Base-by-base conservation (phyloP, 2,888 invertebrate genomes). In the Orgyia antiqua region DNA sequence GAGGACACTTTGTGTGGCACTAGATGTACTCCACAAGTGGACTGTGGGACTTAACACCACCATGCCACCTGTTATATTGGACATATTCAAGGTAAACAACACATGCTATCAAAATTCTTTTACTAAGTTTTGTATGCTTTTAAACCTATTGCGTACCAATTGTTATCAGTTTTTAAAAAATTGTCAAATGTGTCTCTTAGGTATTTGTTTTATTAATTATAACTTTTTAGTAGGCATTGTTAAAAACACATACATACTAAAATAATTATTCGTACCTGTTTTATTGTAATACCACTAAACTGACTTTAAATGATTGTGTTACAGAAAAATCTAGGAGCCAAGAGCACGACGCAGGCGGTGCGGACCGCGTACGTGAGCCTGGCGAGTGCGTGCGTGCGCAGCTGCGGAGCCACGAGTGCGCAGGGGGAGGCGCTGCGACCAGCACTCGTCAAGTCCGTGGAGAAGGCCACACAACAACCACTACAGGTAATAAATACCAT, bases 21-120 rank as follows among this genome's bases (percentile, higher is more conserved):
- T 97, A 12, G 92, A 94, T 55, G 92, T 93, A 90, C 89, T 97
- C 72, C 88, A 92, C 4, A 69, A 91, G 12, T 98, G 97, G 98
- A 90, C 92, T 28, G 61, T 71, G 9, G 90, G 37, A 6, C 51
- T 59, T 5, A 15, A 20, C 7, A 32, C 24, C 42, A 77, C 78
- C 8, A 30, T 61, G 45, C 59, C 60, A 0, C 44, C 46, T 9
- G 31, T 27, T 1, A 33, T 68, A 24, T 38, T 62, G 1, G 51
- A 64, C 7, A 52, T 67, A 18, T 68, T 58, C 43, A 60, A 63
- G 60, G 70, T 72, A 19, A 4, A 13, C 7, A n/a, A 24, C 6
- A n/a, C n/a, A n/a, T n/a, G n/a, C 17, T 5, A 7, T 17, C 17
- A n/a, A n/a, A n/a, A n/a, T n/a, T n/a, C n/a, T n/a, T n/a, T n/a